Percentiles rank a stretch among this genome's conserved stretches.
Evolutionary conservation across 2,797 vertebrate genomes (phyloP).

Genomic region (Chelidonichthys spinosus): DNA sequence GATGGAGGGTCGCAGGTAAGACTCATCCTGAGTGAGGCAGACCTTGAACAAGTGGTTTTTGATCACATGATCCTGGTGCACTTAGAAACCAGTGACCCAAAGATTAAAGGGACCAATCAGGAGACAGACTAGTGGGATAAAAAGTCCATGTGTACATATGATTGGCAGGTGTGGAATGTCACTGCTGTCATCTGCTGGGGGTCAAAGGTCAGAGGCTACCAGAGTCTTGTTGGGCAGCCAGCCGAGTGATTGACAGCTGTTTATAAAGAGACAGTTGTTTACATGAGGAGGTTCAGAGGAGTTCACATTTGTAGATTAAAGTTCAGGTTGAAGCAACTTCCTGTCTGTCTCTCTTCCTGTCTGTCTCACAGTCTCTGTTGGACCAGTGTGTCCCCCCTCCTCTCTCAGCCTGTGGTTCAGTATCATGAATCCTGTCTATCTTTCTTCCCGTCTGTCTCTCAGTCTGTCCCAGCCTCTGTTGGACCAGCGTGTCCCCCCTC

Average conservation of each 20-base stretch:
- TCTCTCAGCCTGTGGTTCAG: too few species aligned
- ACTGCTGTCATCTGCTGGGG: slow-evolving; percentile 36
- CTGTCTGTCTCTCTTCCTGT: too few species aligned
- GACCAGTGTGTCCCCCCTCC: too few species aligned
- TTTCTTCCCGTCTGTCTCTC: slow-evolving; percentile 19
- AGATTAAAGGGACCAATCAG: too few species aligned
- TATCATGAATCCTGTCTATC: not conserved
- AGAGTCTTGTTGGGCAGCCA: not conserved
- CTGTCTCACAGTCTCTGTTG: too few species aligned
- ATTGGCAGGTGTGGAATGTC: slow-evolving; percentile 34
- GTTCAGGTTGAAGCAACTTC: not conserved
- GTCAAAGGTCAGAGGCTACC: slow-evolving; percentile 26
- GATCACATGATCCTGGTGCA: too few species aligned
- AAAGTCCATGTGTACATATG: too few species aligned
- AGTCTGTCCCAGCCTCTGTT: slow-evolving; percentile 84
- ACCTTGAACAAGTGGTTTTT: too few species aligned
- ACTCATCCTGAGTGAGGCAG: not conserved
- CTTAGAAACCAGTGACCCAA: too few species aligned
- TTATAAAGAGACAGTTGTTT: slow-evolving; percentile 30
- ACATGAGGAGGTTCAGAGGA: slow-evolving; percentile 27
- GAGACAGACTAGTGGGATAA: too few species aligned
- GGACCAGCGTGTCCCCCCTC: slow-evolving; percentile 85
- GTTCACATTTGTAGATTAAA: slow-evolving; percentile 35
- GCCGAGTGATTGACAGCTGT: slow-evolving; percentile 46
- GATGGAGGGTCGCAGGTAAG: slow-evolving; percentile 81